Conservation (phyloP, 1,140 invertebrate genomes). For the Samia ricini region DNA sequence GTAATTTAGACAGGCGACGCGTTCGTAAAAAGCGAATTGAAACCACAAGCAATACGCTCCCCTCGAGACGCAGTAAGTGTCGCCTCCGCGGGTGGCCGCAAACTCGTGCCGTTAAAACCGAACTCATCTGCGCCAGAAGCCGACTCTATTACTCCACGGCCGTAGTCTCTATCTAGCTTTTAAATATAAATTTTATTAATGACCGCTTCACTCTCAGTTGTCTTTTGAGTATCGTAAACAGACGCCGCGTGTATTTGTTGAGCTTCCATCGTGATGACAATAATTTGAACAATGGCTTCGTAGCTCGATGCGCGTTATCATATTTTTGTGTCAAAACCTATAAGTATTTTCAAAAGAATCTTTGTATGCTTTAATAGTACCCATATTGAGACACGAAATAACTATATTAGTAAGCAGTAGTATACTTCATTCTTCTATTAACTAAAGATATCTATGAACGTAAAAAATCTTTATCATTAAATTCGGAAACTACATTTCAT, state of each 20-base stretch:
- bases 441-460: too few species aligned
- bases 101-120: conserved; percentile 70
- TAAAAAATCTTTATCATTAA: too few species aligned
- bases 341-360: too few species aligned
- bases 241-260: not conserved
- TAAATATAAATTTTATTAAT: conserved; percentile 66
- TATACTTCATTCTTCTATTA: too few species aligned
- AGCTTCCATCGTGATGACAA: not conserved
- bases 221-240: conserved; percentile 13
- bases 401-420: too few species aligned
- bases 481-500: too few species aligned
- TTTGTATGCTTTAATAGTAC: too few species aligned
- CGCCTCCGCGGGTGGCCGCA: conserved; percentile 64
- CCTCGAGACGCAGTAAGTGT: conserved; percentile 40
- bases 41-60: conserved; percentile 58
- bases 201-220: conserved; percentile 45
- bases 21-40: conserved; percentile 73
- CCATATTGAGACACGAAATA: too few species aligned
- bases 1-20: conserved; percentile 45
- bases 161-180: conserved; percentile 47
- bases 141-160: conserved; percentile 54
- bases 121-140: conserved; percentile 57
- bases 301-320: not conserved
- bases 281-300: not conserved
- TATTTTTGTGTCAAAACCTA: too few species aligned